Evolutionary conservation across 2,888 invertebrate genomes (phyloP).

Genomic region (Cantharis lateralis): DNA sequence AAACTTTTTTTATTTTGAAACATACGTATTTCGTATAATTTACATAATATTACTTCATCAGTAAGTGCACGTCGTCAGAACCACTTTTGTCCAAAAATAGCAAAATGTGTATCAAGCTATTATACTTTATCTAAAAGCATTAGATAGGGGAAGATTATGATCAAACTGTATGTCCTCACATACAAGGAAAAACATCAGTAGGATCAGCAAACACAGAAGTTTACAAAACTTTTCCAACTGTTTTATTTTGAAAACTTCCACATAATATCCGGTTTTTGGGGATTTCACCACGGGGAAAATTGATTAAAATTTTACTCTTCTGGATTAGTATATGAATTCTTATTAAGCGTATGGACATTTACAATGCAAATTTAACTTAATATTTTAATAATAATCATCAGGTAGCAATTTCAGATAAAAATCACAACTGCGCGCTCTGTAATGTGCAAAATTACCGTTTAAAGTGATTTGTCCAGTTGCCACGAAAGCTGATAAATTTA

Average conservation of each 20-base stretch:
- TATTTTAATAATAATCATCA: background rate
- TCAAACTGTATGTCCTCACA: background rate
- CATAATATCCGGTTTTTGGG: background rate
- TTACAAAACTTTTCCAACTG: background rate
- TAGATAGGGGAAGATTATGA: background rate
- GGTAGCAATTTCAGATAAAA: background rate
- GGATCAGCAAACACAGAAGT: background rate
- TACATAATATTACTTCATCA: background rate
- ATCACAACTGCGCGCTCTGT: no score
- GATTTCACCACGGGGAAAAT: background rate
- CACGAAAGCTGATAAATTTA: no score
- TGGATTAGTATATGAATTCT: background rate
- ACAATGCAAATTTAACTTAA: background rate
- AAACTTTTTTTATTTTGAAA: background rate
- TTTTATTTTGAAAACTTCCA: background rate
- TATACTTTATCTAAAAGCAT: background rate
- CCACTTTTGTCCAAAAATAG: background rate
- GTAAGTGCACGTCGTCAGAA: background rate
- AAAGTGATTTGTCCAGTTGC: no score
- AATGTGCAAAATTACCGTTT: no score
- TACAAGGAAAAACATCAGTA: background rate
- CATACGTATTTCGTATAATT: background rate
- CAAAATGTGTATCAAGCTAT: background rate
- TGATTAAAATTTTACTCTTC: background rate
- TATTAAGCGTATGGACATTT: background rate